These are phyloP conservation scores for Macrosoma leucophasiata DNA, from an alignment of 2,888 invertebrate species.

Conservation along the genomic window DNA sequence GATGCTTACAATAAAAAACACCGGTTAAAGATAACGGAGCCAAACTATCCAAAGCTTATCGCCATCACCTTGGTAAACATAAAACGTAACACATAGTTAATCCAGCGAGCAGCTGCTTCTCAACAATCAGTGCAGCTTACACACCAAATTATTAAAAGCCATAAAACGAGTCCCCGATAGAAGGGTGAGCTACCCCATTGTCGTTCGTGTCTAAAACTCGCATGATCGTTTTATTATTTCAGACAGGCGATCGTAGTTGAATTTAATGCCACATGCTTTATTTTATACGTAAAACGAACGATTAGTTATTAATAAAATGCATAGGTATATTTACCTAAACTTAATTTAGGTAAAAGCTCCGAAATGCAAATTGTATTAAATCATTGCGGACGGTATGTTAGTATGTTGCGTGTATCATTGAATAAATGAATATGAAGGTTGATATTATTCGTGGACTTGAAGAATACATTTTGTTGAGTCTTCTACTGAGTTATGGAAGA, in stretches of 20 bases:
- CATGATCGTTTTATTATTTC: slow-evolving; percentile 61
- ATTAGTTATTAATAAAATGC: too few relatives aligned
- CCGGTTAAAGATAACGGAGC: slow-evolving; percentile 15
- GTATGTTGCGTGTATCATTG: too few relatives aligned
- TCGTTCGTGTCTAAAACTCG: slow-evolving; percentile 58
- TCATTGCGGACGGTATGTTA: too few relatives aligned
- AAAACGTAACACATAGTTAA: slow-evolving; percentile 54
- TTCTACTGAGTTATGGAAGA: too few relatives aligned
- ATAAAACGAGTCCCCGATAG: slow-evolving; percentile 66
- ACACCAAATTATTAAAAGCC: slow-evolving; percentile 73
- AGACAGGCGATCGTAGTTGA: slow-evolving; percentile 60
- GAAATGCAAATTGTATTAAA: too few relatives aligned
- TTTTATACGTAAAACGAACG: too few relatives aligned
- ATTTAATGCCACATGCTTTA: too few relatives aligned
- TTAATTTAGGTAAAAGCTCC: too few relatives aligned
- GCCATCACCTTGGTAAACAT: slow-evolving; percentile 40
- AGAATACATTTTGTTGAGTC: too few relatives aligned
- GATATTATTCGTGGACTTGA: too few relatives aligned
- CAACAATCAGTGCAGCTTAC: slow-evolving; percentile 71
- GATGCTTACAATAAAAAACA: slow-evolving; percentile 5
- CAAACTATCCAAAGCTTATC: slow-evolving; percentile 38
- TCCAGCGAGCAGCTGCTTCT: slow-evolving; percentile 63
- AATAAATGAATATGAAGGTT: too few relatives aligned
- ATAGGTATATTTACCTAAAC: too few relatives aligned
- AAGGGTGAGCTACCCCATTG: slow-evolving; percentile 70